Evolutionary conservation across 1,140 invertebrate species (phyloP), one percentile per base, ranked within the genome.

Genomic region (Cotesia chilonis): DNA sequence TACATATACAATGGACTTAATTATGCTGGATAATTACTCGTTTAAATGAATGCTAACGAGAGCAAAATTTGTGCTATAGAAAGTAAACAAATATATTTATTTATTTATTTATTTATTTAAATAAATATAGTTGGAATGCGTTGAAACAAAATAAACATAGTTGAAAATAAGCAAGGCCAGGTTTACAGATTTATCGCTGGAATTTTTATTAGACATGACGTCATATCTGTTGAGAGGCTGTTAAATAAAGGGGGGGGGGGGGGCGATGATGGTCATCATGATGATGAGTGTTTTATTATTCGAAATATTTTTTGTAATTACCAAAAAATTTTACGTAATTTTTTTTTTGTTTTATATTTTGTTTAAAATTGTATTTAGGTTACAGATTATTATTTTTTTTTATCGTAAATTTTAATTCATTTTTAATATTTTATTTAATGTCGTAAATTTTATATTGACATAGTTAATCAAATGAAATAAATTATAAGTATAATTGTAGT

Each of bases 171-270:
- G 3, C 35, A 41, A 38, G 1, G 10, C 35, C 57, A 61, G 68
- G 38, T 70, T 68, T 47, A 51, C 41, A 35, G 12, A 51, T 60
- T 60, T 59, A 47, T 65, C 36, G 38, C 38, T 41, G 61, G 61
- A 38, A 60, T 72, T 70, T 70, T 68, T 72, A 72, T 72, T 72
- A 67, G 65, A 61, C 57, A 68, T 72, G 71, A 72, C 71, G 71
- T 72, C 71, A 72, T 68, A 47, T 65, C 38, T 70, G 54, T 59
- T 47, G 59, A 70, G 68, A 47, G 68, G 20, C 17, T 51, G 12
- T 66, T 66, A 20, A 38, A 60, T 59, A 41, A 5, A 12, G 51
- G 20, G 20, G 41, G 10, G 64, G 64, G 14, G 14, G 14, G 14
- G 14, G 14, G 38, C 55, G 20, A 37, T 64, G 51, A 54, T 17